A percentile compares a stretch with the other conserved stretches of the same genome.
Conservation (phyloP, 2,113 vertebrate genomes). For the Embiotoca jacksoni region DNA sequence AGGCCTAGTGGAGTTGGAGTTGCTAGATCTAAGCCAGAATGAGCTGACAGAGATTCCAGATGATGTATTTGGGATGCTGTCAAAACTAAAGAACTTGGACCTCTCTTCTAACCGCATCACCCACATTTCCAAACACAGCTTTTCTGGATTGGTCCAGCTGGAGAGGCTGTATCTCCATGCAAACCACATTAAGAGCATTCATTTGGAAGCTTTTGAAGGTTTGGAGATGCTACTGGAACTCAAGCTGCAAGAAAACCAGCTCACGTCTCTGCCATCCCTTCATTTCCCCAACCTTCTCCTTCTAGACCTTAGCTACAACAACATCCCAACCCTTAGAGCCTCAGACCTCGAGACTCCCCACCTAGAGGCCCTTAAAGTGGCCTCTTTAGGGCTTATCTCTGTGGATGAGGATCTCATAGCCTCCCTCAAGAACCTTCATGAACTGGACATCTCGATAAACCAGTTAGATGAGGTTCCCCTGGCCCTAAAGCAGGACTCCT, state of each 20-base stretch:
- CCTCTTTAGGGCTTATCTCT: slow-evolving; percentile 85
- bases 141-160: slow-evolving; percentile 88
- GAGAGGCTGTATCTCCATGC: slow-evolving; percentile 92
- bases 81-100: slow-evolving; percentile 90
- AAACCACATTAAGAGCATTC: slow-evolving; percentile 90
- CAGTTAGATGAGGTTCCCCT: slow-evolving; percentile 83
- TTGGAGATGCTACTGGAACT: slow-evolving; percentile 91
- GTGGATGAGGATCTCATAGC: slow-evolving; percentile 87
- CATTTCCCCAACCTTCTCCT: slow-evolving; percentile 88
- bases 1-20: slow-evolving; percentile 82
- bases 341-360: slow-evolving; percentile 83
- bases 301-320: slow-evolving; percentile 91
- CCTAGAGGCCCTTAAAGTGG: slow-evolving; percentile 88
- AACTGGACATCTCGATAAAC: slow-evolving; percentile 91
- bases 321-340: slow-evolving; percentile 78
- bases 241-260: slow-evolving; percentile 90
- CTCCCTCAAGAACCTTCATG: slow-evolving; percentile 87
- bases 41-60: slow-evolving; percentile 86
- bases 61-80: slow-evolving; percentile 87
- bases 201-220: slow-evolving; percentile 86
- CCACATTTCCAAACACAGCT: slow-evolving; percentile 90
- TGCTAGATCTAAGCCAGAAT: slow-evolving; percentile 93
- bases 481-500: slow-evolving; percentile 78
- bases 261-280: slow-evolving; percentile 84
- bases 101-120: slow-evolving; percentile 89